Evolutionary conservation across 2,113 vertebrate species (phyloP).

Genomic region (Bos taurus): ARS-UCD2.0 NC_037343.1:71577001-71577500

Average conservation of each 20-base stretch:
- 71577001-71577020: neutral
- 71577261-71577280: neutral
- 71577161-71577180: neutral
- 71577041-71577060: accelerated
- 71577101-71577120: neutral
- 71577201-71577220: neutral
- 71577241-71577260: neutral
- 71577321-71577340: neutral
- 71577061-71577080: neutral
- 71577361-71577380: neutral
- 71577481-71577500: neutral
- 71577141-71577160: neutral
- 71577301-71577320: neutral
- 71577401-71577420: neutral
- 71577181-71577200: neutral
- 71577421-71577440: neutral
- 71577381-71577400: neutral
- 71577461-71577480: neutral
- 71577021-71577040: neutral
- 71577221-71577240: neutral
- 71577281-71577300: neutral
- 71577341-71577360: neutral
- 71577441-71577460: neutral
- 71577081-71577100: neutral
- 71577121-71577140: neutral